Percentiles rank a stretch among this genome's conserved stretches.
Conservation (phyloP, 1,140 invertebrate species). For the Pseudomyrmex dendroicus region DNA sequence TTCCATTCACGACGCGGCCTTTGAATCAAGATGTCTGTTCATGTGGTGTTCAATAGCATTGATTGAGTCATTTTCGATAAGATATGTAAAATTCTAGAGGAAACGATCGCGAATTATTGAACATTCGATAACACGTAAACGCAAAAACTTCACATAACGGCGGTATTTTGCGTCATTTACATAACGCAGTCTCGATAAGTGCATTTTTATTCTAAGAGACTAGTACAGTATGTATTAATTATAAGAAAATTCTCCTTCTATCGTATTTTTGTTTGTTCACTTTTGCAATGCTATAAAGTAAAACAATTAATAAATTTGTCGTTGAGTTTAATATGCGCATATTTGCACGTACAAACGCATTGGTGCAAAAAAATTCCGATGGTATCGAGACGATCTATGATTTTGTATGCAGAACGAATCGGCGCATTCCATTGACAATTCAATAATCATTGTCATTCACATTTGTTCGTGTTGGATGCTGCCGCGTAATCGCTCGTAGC, state of each 20-base stretch:
- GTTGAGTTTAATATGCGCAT: not conserved
- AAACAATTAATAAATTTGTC: not conserved
- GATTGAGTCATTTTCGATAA: constrained; percentile 61
- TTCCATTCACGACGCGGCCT: constrained; percentile 32
- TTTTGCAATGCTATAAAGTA: not conserved
- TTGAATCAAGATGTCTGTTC: constrained; percentile 44
- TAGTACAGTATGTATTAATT: not conserved
- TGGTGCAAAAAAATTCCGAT: constrained; percentile 56
- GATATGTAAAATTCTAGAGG: constrained; percentile 44
- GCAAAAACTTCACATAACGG: not conserved
- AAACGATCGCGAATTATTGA: constrained; percentile 11
- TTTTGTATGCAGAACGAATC: constrained; percentile 62
- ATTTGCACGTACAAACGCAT: constrained; percentile 11
- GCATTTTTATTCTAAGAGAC: not conserved
- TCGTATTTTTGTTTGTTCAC: not conserved
- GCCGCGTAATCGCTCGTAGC: constrained; percentile 48
- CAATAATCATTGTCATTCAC: constrained; percentile 72
- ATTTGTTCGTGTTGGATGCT: constrained; percentile 59
- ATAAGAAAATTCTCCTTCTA: not conserved
- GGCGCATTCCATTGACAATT: constrained; percentile 65
- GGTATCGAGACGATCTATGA: constrained; percentile 25
- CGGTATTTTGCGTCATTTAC: not conserved
- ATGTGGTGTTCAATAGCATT: constrained; percentile 45
- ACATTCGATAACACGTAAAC: constrained; percentile 6
- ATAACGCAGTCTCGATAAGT: constrained; percentile 9